Evolutionary conservation across 2,888 invertebrate species (phyloP).

Genomic region (Drosophila meridionalis): DNA sequence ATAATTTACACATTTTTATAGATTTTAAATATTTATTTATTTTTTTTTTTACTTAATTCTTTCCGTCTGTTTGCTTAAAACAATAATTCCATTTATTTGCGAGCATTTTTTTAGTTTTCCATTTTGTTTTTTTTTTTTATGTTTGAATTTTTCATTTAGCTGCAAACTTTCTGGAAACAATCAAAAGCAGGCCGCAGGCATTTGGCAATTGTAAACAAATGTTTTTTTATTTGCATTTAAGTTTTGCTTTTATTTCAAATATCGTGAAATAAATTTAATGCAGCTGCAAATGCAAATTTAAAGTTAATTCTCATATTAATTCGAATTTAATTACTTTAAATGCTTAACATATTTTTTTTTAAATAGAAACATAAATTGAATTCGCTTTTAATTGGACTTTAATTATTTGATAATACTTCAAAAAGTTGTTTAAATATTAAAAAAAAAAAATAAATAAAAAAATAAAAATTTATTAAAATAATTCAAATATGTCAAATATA

Average conservation of each 20-base stretch:
- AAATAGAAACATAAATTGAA: no score
- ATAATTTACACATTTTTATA: no score
- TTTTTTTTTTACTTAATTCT: neutral
- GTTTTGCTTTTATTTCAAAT: neutral
- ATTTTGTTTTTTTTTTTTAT: neutral
- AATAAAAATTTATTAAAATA: no score
- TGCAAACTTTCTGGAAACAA: slow-evolving; percentile 1
- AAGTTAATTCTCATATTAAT: no score
- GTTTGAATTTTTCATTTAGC: neutral
- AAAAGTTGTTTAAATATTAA: no score
- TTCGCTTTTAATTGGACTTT: no score
- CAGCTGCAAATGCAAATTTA: neutral
- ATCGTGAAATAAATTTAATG: neutral
- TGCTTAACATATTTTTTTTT: no score
- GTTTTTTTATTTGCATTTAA: slow-evolving; percentile 1
- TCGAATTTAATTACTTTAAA: no score
- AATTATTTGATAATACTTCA: no score
- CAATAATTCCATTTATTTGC: neutral
- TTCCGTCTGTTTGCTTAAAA: neutral
- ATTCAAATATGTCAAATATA: no score
- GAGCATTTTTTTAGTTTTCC: neutral
- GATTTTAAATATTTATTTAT: neutral
- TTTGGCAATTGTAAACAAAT: slow-evolving; percentile 1
- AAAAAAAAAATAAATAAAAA: no score
- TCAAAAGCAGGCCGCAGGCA: neutral